phyloP scores from a whole-genome alignment of 2,888 invertebrate genomes.

The Philopedon plagiatum region DNA sequence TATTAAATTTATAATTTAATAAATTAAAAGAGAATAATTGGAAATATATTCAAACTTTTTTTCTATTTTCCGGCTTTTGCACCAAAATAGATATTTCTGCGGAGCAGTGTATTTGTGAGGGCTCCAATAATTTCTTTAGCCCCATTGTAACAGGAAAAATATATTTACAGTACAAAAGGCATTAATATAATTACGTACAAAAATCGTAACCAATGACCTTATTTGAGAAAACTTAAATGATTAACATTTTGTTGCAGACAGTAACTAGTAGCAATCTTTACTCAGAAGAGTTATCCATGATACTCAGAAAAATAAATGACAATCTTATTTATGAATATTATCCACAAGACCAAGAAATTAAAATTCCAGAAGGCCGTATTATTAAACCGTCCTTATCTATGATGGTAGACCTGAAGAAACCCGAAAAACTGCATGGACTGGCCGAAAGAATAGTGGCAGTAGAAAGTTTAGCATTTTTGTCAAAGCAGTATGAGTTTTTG shows the following conservation, averaged over 20 bases:
- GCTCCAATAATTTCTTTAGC: no score
- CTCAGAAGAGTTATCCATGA: slow-evolving; percentile 79
- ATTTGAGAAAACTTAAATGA: no score
- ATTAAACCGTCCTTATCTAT: slow-evolving; percentile 73
- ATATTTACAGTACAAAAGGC: no score
- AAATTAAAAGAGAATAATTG: no score
- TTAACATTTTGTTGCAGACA: slow-evolving; percentile 68
- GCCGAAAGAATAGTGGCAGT: slow-evolving; percentile 91
- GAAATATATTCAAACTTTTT: no score
- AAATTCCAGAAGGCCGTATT: slow-evolving; percentile 67
- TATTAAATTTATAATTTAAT: no score
- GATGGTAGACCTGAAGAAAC: slow-evolving; percentile 77
- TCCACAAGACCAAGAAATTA: slow-evolving; percentile 54
- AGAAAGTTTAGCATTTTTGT: slow-evolving; percentile 92
- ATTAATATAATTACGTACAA: no score
- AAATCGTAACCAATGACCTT: no score
- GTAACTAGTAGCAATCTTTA: slow-evolving; percentile 72
- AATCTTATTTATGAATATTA: slow-evolving; percentile 73
- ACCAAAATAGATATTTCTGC: no score
- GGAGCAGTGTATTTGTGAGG: no score
- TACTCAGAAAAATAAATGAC: slow-evolving; percentile 84
- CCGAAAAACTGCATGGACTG: slow-evolving; percentile 86
- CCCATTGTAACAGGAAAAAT: no score
- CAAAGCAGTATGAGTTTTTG: slow-evolving; percentile 88
- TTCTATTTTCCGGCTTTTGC: no score